Evolutionary conservation across 2,888 invertebrate genomes (phyloP), one percentile per base, ranked within the genome.

Genomic region (Leptinotarsa juncta): DNA sequence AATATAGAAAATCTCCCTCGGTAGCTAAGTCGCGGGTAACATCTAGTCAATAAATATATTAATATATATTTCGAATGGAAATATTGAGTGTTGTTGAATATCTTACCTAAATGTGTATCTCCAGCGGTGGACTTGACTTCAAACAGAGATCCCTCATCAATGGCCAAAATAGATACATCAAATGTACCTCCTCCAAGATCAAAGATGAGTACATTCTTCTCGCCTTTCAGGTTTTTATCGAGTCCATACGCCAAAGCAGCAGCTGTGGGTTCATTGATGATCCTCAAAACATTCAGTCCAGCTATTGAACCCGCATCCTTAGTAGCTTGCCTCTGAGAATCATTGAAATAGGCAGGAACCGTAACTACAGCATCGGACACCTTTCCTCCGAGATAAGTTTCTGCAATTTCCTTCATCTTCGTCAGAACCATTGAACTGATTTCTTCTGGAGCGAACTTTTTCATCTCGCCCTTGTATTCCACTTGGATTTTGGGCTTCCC

Each of bases 261-360:
- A 1, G 95, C 95, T 3, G 96, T 97, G 12, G 97, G 97, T 86
- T 97, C 96, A 86, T 96, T 96, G 81, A 96, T 95, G 77, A 97
- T 97, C 82, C 97, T 91, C 57, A 97, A 89, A 3, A 97, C 96
- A 87, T 96, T 96, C 42, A 97, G 87, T 1, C 95, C 96, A 26
- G 97, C 94, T 84, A 95, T 95, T 3, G 90, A 68, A 42, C 68
- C 68, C 15, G 97, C 96, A 88, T 97, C 97, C 88, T 97, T 97
- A 12, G 96, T 96, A 15, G 95, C 95, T 86, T 95, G 95, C 15
- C 95, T 90, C 86, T 95, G 95, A 3, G 94, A 93, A 83, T 95
- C 95, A 84, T 95, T 95, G 85, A 95, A 95, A 85, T 95, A 95
- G 5, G 95, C 95, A 5, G 95, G 95, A 4, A 95, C 95, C 0